A percentile compares a stretch with the other conserved stretches of the same genome.
These are phyloP conservation scores for Meiosimyza decipiens DNA, from an alignment of 2,888 invertebrate species.

Conservation along the genomic window DNA sequence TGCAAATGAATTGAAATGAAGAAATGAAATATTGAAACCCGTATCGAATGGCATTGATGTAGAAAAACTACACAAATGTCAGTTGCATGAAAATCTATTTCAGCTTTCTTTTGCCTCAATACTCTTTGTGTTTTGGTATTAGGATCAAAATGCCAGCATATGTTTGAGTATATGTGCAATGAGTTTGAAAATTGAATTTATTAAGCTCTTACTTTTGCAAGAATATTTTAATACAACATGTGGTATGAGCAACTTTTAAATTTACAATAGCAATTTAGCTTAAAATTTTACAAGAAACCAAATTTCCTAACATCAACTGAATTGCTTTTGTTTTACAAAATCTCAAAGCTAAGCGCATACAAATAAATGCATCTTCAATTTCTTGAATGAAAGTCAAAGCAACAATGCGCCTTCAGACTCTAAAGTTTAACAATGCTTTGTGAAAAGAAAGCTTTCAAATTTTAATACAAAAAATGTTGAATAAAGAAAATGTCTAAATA, in stretches of 20 bases:
- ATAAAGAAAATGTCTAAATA: constrained; percentile 24
- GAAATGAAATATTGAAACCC: too few relatives aligned
- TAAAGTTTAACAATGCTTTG: constrained; percentile 25
- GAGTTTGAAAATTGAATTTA: constrained; percentile 29
- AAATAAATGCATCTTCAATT: constrained; percentile 20
- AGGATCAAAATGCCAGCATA: constrained; percentile 24
- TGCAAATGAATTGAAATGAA: too few relatives aligned
- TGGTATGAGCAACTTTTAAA: too few relatives aligned
- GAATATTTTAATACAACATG: too few relatives aligned
- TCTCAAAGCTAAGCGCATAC: constrained; percentile 35
- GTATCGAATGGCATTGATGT: too few relatives aligned
- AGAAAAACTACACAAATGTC: too few relatives aligned
- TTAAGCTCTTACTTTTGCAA: too few relatives aligned
- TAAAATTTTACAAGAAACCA: neutral
- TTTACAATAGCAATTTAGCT: too few relatives aligned
- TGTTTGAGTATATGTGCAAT: constrained; percentile 32
- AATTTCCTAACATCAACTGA: constrained; percentile 16
- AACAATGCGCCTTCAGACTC: constrained; percentile 1
- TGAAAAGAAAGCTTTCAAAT: constrained; percentile 26
- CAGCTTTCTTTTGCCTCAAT: constrained; percentile 34
- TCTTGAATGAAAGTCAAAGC: neutral
- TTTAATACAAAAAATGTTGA: neutral
- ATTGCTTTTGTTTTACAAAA: constrained; percentile 14
- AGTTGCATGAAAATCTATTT: too few relatives aligned
- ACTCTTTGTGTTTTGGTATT: constrained; percentile 40